Evolutionary conservation across 30 jellyfish, hydroid and myxozoan species (phyloP).

Genomic region (Catostylus mosaicus): DNA sequence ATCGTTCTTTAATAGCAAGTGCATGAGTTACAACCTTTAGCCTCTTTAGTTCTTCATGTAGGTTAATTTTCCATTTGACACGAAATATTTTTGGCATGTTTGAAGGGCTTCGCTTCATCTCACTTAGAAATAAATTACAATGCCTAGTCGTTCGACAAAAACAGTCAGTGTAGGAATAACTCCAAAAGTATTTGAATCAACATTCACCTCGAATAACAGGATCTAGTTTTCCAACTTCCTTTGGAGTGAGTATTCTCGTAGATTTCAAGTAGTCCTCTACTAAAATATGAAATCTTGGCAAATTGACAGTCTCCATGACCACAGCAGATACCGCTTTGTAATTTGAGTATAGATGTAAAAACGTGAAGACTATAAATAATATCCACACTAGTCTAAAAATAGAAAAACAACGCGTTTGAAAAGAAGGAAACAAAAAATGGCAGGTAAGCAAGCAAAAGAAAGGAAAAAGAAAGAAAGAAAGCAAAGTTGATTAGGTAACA

Average conservation of each 20-base stretch:
- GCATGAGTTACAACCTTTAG: too few relatives aligned
- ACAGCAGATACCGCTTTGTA: constrained; percentile 93
- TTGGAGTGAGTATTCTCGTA: constrained; percentile 56
- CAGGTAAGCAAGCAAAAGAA: not conserved
- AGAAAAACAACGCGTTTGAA: not conserved
- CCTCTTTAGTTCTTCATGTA: too few relatives aligned
- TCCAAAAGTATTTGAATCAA: not conserved
- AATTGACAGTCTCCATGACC: constrained; percentile 92
- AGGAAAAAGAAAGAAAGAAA: not conserved
- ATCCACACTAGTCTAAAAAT: constrained; percentile 77
- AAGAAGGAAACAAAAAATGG: not conserved
- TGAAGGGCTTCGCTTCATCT: too few relatives aligned
- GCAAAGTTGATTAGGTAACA: not conserved
- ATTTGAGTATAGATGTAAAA: constrained; percentile 81
- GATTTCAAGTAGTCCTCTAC: constrained; percentile 49
- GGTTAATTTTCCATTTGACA: too few relatives aligned
- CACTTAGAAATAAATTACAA: too few relatives aligned
- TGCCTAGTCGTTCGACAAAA: too few relatives aligned
- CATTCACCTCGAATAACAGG: constrained; percentile 86
- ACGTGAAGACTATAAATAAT: constrained; percentile 73
- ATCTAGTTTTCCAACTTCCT: constrained; percentile 70
- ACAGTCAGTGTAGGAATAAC: too few relatives aligned
- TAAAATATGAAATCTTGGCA: constrained; percentile 78
- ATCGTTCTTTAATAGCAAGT: too few relatives aligned
- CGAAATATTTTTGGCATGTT: too few relatives aligned